phyloP scores from a whole-genome alignment of 2,797 vertebrate species.

The Pteropus rufus region DNA sequence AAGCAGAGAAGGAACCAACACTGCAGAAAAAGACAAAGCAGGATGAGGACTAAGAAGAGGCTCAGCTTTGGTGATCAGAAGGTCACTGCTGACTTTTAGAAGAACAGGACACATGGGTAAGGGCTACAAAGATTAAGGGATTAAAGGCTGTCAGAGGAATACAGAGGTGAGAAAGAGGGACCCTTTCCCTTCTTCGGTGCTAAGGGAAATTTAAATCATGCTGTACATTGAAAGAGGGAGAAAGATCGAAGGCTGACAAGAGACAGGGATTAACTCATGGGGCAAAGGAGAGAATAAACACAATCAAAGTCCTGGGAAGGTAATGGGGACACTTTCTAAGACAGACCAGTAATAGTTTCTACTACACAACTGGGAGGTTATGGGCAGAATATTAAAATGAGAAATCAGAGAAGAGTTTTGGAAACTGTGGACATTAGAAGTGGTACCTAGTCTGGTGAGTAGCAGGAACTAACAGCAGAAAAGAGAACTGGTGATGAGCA shows the following conservation, averaged over 20 bases:
- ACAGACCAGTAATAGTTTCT: not conserved
- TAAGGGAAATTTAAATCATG: not conserved
- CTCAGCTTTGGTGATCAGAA: not conserved
- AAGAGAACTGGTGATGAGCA: not conserved
- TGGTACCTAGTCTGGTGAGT: not conserved
- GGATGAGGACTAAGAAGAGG: not conserved
- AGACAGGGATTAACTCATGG: not conserved
- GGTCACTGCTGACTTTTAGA: not conserved
- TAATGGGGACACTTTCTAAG: not conserved
- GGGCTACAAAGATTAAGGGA: not conserved
- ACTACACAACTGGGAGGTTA: too few species aligned
- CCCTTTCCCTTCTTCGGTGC: not conserved
- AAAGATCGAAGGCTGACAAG: not conserved
- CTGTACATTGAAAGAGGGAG: not conserved
- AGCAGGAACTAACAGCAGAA: not conserved
- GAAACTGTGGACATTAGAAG: not conserved
- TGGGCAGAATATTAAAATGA: not conserved
- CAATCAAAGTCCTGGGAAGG: not conserved
- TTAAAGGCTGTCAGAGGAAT: not conserved
- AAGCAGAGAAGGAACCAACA: not conserved
- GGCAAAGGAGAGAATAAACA: not conserved
- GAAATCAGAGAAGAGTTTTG: not conserved
- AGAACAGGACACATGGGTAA: not conserved
- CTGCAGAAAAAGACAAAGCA: not conserved
- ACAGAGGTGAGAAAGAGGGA: not conserved